Evolutionary conservation across 2,888 invertebrate species (phyloP).

Genomic region (Brachyopa scutellaris): DNA sequence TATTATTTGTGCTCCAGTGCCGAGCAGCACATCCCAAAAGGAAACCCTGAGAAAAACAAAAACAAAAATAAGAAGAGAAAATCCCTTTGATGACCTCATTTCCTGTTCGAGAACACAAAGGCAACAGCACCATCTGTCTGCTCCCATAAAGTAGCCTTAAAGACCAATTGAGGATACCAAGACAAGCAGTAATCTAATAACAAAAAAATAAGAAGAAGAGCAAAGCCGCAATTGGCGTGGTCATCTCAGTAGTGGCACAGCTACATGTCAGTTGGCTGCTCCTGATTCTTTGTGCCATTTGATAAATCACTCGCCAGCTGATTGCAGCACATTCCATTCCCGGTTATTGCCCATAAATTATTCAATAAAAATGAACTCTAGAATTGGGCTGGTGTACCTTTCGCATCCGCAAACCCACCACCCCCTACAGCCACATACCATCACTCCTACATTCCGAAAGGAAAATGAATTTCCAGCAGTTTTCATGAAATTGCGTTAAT

Average conservation of each 20-base stretch:
- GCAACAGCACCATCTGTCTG: conserved; percentile 44
- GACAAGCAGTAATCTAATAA: conserved; percentile 34
- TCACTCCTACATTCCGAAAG: not conserved
- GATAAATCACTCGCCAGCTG: conserved; percentile 36
- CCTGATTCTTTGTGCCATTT: conserved; percentile 5
- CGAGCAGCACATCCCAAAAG: not conserved
- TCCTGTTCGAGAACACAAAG: conserved; percentile 24
- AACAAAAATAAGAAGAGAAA: conserved; percentile 7
- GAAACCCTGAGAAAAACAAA: not conserved
- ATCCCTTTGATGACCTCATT: conserved; percentile 48
- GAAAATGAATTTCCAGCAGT: not conserved
- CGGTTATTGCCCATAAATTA: conserved; percentile 37
- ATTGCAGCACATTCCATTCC: conserved; percentile 9
- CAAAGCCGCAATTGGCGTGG: conserved; percentile 16
- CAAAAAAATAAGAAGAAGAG: not conserved
- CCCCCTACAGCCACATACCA: too few species aligned
- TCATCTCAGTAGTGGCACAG: not conserved
- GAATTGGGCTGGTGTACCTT: conserved; percentile 1
- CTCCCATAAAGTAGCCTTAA: conserved; percentile 39
- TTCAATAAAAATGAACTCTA: conserved; percentile 11
- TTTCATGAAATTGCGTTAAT: conserved; percentile 8
- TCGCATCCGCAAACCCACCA: too few species aligned
- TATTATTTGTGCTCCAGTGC: conserved; percentile 21
- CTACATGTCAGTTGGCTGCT: not conserved
- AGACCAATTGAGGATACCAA: conserved; percentile 44